A percentile compares a stretch with the other conserved stretches of the same genome.
Conservation (phyloP, 2,797 vertebrate species). For the Sandelia bainsii region DNA sequence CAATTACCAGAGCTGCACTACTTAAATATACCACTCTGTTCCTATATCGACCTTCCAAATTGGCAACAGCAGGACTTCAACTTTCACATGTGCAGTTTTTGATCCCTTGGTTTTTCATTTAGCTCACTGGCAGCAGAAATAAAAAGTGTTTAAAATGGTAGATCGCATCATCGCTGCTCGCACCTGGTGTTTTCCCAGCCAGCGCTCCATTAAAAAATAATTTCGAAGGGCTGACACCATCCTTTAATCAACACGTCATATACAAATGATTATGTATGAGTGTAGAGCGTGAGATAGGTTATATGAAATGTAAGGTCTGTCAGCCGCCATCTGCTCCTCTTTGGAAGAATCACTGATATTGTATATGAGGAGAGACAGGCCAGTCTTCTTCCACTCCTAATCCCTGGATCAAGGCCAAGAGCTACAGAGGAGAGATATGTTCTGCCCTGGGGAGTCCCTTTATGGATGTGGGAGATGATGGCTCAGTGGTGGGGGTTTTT, state of each 20-base stretch:
- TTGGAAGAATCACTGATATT: constrained; percentile 8
- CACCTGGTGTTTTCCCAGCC: constrained; percentile 39
- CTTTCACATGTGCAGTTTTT: neutral
- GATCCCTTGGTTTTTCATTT: neutral
- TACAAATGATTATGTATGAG: constrained; percentile 23
- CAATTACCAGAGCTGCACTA: neutral
- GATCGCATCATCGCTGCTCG: constrained; percentile 1
- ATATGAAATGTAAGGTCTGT: constrained; percentile 17
- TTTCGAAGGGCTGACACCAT: constrained; percentile 8
- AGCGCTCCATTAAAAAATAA: constrained; percentile 19
- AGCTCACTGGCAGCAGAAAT: constrained; percentile 17
- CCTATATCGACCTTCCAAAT: neutral
- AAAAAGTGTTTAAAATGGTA: neutral
- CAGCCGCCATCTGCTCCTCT: constrained; percentile 54
- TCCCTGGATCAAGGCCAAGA: constrained; percentile 63
- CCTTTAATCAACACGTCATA: constrained; percentile 31
- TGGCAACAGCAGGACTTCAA: neutral
- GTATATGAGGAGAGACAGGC: constrained; percentile 35
- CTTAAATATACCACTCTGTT: neutral
- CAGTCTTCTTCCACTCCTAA: constrained; percentile 27
- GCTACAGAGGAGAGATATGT: constrained; percentile 50
- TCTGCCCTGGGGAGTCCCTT: constrained; percentile 48
- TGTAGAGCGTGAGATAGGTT: constrained; percentile 33
- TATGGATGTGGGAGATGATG: constrained; percentile 48
- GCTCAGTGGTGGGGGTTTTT: constrained; percentile 41